phyloP scores from a whole-genome alignment of 2,113 vertebrate genomes.

The Notothenia rossii region DNA sequence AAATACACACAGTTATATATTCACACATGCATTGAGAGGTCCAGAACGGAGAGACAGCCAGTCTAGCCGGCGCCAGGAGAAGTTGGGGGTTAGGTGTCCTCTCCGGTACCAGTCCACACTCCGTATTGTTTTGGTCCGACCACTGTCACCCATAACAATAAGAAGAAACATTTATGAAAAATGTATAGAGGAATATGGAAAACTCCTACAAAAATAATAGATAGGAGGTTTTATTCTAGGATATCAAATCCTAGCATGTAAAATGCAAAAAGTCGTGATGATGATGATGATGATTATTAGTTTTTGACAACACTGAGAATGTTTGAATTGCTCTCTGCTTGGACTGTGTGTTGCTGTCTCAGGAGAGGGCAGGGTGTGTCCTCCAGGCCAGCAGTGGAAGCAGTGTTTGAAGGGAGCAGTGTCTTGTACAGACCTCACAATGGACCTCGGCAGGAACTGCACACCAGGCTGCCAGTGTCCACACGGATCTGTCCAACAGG shows the following conservation, averaged over 20 bases:
- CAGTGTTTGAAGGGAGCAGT: slow-evolving; percentile 80
- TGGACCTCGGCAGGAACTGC: slow-evolving; percentile 75
- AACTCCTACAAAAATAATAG: too few species aligned
- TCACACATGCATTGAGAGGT: too few species aligned
- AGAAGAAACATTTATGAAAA: too few species aligned
- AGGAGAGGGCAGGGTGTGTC: slow-evolving; percentile 78
- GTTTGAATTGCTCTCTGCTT: background rate
- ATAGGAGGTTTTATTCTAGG: background rate
- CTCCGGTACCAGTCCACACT: too few species aligned
- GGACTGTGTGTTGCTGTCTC: slow-evolving; percentile 7
- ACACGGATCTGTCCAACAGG: slow-evolving; percentile 80
- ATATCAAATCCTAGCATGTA: background rate
- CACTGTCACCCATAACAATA: too few species aligned
- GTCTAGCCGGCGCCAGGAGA: too few species aligned
- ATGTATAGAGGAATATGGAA: too few species aligned
- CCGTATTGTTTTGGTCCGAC: too few species aligned
- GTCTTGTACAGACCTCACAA: slow-evolving; percentile 84
- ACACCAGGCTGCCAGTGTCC: slow-evolving; percentile 88
- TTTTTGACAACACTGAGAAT: background rate
- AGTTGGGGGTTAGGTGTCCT: too few species aligned
- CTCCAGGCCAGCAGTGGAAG: slow-evolving; percentile 84
- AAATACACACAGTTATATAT: too few species aligned
- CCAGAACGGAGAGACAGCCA: too few species aligned
- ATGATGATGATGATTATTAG: background rate
- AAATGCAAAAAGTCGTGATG: background rate